phyloP scores from a whole-genome alignment of 2,113 vertebrate species.

The Bettongia penicillata region DNA sequence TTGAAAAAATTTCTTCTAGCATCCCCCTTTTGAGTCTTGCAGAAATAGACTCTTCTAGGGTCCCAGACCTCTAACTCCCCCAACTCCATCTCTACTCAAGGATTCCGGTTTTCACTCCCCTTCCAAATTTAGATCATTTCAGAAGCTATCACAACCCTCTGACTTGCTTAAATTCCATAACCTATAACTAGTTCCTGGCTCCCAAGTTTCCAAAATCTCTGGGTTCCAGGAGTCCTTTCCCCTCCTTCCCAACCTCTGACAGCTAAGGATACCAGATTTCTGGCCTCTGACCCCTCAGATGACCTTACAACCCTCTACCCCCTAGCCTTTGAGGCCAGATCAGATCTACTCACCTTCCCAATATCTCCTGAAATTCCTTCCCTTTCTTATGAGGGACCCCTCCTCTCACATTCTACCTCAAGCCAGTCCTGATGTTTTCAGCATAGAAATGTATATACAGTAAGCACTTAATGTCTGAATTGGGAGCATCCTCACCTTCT shows the following conservation, averaged over 20 bases:
- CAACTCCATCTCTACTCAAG: neutral
- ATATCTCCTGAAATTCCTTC: neutral
- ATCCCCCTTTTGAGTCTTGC: neutral
- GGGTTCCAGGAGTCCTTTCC: neutral
- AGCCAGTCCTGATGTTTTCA: neutral
- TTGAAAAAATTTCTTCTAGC: neutral
- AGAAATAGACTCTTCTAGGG: neutral
- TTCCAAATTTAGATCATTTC: neutral
- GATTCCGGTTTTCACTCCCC: neutral
- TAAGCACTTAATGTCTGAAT: neutral
- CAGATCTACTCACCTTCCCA: neutral
- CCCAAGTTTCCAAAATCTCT: neutral
- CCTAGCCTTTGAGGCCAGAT: neutral
- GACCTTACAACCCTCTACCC: neutral
- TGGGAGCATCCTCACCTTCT: too few species aligned
- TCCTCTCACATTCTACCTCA: neutral
- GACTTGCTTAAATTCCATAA: neutral
- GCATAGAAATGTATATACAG: neutral
- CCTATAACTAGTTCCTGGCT: neutral
- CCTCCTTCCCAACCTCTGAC: neutral
- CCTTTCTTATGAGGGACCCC: neutral
- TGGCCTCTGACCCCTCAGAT: neutral
- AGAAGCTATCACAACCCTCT: neutral
- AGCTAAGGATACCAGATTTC: neutral
- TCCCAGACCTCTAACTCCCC: neutral